Evolutionary conservation across 2,888 invertebrate species (phyloP), one percentile per base, ranked within the genome.

Genomic region (Drosophila falleni): DNA sequence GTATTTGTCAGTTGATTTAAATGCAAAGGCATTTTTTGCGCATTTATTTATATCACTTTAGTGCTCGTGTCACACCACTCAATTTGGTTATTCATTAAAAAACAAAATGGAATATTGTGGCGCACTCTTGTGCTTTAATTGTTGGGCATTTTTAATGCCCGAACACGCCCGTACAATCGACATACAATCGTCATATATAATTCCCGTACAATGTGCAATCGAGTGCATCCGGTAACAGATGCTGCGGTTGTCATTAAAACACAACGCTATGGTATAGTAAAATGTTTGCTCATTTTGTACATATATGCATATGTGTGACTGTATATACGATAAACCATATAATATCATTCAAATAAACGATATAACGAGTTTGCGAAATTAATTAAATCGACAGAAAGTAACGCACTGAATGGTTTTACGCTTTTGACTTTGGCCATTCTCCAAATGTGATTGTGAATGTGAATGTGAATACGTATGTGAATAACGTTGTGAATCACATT

Each of bases 331-430:
- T 35, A 33, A 33, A 41, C 35, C 11, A 53, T 41, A 19, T 39
- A 54, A 56, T 54, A 26, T 39, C 66, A 86, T 83, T 56, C 55
- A 83, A 81, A 81, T 83, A 80, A 84, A 70, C 69, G 72, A 81
- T 70, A 81, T 77, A 80, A 72, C 71, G 73, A 83, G 75, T 80
- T 81, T 87, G 69, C 85, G 73, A 84, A 87, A 80, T 84, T 84
- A 84, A 84, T 84, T 87, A 87, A 84, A 87, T 84, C 80, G 83
- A 81, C 75, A 78, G 62, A 69, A 75, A 80, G 81, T 74, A 84
- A 74, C 51, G 77, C 54, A 54, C 66, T 61, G 53, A 73, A 65
- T 61, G 78, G 71, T 80, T 81, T 71, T 64, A 68, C 68, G 78
- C 78, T 71, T 44, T 75, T 82, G 69, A 73, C 60, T 73, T 71